phyloP scores from a whole-genome alignment of 2,113 vertebrate species.

The Cyprinus carpio region DNA sequence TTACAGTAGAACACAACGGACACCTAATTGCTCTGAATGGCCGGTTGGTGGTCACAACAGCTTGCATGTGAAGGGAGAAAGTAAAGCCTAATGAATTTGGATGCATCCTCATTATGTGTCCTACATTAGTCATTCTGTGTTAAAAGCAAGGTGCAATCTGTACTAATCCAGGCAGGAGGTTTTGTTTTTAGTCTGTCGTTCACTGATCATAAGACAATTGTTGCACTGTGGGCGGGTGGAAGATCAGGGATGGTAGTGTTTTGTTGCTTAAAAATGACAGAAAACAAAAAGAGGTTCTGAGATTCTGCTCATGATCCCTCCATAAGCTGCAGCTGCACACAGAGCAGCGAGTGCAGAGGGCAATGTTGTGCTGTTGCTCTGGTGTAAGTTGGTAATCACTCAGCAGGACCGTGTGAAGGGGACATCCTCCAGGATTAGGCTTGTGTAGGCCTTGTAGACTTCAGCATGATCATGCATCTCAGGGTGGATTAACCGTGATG shows the following conservation, averaged over 20 bases:
- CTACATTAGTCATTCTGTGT: background rate
- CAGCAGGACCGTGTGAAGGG: slow-evolving; percentile 59
- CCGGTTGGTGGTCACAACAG: no score
- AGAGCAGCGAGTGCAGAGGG: slow-evolving; percentile 66
- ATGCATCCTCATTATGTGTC: background rate
- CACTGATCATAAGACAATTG: background rate
- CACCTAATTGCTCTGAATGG: no score
- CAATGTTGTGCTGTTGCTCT: slow-evolving; percentile 50
- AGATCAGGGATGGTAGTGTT: slow-evolving; percentile 43
- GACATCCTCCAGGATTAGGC: slow-evolving; percentile 52
- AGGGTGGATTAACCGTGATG: background rate
- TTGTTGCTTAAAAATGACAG: slow-evolving; percentile 64
- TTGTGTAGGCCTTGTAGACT: slow-evolving; percentile 9
- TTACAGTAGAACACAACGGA: background rate
- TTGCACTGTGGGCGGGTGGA: background rate
- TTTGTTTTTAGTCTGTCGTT: background rate
- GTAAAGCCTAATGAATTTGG: background rate
- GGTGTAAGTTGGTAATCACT: slow-evolving; percentile 61
- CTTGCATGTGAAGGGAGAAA: no score
- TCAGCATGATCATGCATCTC: slow-evolving; percentile 16
- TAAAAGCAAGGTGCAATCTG: background rate
- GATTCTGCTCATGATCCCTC: slow-evolving; percentile 71
- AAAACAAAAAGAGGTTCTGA: slow-evolving; percentile 57
- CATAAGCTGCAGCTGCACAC: slow-evolving; percentile 68
- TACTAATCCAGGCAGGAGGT: background rate